Evolutionary conservation across 1,140 invertebrate genomes (phyloP), one percentile per base, ranked within the genome.

Genomic region (Psilanteris sp.): DNA sequence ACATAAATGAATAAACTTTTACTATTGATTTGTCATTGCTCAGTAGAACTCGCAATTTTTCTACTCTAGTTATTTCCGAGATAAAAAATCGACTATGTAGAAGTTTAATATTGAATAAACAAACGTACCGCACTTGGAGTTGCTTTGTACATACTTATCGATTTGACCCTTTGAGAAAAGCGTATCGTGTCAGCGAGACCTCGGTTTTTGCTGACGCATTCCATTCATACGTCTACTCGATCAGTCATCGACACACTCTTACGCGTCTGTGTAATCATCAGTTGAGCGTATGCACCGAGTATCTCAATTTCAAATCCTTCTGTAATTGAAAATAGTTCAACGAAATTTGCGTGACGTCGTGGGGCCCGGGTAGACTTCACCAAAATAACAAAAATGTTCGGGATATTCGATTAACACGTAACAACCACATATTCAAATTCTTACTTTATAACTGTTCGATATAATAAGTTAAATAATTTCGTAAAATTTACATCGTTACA

Each of bases 201-300:
- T 31, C 20, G 34, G 1, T 52, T 43, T 54, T 43, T 10, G 27
- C 36, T 44, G 62, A 67, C 46, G 55, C 37, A 67, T 67, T 67
- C 62, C 46, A 67, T 67, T 55, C 62, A 55, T 54, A 44, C 48
- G 39, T 67, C 48, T 48, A 55, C 62, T 55, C 48, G 48, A 44
- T 67, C 62, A 67, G 62, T 46, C 59, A 64, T 50, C 62, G 48
- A 54, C 62, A 67, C 48, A 22, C 36, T 43, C 29, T 37, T 15
- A n/a, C n/a, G 27, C 34, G 16, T 24, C 20, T 13, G 41, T 24
- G 59, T 27, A 39, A 41, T 50, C 18, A 48, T 64, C 34, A 8
- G 7, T n/a, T 31, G 26, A 24, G 8, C 16, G 24, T 18, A 13
- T 39, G 22, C 46, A 20, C 20, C 20, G 20, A 31, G 39, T 31